Percentiles rank a stretch among this genome's conserved stretches.
Evolutionary conservation across 2,797 vertebrate genomes (phyloP).

Genomic region (Lagocephalus sceleratus): DNA sequence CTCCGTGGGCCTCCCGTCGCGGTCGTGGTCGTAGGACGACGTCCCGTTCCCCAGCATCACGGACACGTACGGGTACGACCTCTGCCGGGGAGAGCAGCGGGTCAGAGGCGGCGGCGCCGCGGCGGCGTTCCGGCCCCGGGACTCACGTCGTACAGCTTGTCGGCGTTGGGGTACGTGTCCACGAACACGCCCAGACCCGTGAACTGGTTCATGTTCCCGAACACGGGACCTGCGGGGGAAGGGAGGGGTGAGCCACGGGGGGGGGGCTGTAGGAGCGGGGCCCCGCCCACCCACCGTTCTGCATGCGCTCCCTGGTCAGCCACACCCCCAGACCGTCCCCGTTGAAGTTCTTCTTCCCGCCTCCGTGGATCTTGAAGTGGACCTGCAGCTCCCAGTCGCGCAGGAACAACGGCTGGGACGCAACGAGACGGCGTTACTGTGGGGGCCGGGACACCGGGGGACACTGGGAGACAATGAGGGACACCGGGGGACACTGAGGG

Average conservation of each 20-base stretch:
- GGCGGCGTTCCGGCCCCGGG: too few relatives aligned
- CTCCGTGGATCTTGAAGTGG: conserved; percentile 90
- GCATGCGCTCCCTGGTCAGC: conserved; percentile 94
- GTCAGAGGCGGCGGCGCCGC: not conserved
- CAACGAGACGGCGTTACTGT: conserved; percentile 3
- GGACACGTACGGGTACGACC: conserved; percentile 86
- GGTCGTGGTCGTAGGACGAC: conserved; percentile 84
- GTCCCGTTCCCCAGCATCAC: conserved; percentile 94
- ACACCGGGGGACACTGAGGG: too few relatives aligned
- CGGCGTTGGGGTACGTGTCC: conserved; percentile 93
- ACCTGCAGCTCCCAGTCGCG: conserved; percentile 92
- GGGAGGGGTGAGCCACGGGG: not conserved
- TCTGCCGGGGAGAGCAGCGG: conserved; percentile 59
- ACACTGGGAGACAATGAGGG: too few relatives aligned
- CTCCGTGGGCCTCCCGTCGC: conserved; percentile 84
- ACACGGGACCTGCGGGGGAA: conserved; percentile 82
- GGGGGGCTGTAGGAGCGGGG: too few relatives aligned
- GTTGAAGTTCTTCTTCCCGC: conserved; percentile 91
- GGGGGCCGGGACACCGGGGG: too few relatives aligned
- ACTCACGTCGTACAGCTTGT: conserved; percentile 90
- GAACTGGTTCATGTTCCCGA: conserved; percentile 91
- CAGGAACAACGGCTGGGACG: conserved; percentile 82
- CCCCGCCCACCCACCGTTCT: conserved; percentile 79
- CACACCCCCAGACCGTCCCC: conserved; percentile 91
- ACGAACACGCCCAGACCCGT: conserved; percentile 89